phyloP scores from a whole-genome alignment of 35 echinoderm and acorn worm genomes.

The Strongylocentrotus purpuratus region DNA sequence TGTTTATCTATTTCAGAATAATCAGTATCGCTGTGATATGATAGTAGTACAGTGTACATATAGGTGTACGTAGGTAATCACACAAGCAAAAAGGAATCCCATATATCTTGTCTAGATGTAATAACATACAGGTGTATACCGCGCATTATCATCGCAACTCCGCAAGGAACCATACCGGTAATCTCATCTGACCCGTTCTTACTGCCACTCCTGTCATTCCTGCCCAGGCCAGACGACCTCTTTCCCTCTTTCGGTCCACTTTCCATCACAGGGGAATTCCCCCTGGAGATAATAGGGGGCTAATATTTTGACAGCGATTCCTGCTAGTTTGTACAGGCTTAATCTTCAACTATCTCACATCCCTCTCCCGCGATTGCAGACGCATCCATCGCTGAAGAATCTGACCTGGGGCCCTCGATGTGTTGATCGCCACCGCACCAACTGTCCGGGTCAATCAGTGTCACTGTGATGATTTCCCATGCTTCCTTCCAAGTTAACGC shows the following conservation, averaged over 20 bases:
- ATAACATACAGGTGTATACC: too few species aligned
- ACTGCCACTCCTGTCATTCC: background rate
- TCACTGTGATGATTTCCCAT: background rate
- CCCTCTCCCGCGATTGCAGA: background rate
- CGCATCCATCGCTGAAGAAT: background rate
- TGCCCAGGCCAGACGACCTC: background rate
- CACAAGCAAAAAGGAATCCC: too few species aligned
- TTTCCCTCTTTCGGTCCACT: background rate
- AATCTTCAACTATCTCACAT: background rate
- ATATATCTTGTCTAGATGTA: too few species aligned
- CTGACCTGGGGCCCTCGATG: background rate
- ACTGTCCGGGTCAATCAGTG: background rate
- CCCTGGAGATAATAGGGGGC: background rate
- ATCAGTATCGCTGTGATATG: too few species aligned
- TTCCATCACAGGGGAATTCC: background rate
- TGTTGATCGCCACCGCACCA: background rate
- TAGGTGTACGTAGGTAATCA: too few species aligned
- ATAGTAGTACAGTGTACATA: too few species aligned
- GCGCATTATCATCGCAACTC: too few species aligned
- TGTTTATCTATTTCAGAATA: too few species aligned
- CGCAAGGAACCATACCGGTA: background rate
- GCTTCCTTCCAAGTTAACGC: background rate
- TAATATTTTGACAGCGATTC: conserved; percentile 10
- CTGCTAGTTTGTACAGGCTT: background rate
- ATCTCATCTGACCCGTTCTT: background rate